These are phyloP conservation scores for Ephydatia muelleri DNA, from an alignment of 37 sponge, comb jelly and placozoan genomes.

Conservation along the genomic window DNA sequence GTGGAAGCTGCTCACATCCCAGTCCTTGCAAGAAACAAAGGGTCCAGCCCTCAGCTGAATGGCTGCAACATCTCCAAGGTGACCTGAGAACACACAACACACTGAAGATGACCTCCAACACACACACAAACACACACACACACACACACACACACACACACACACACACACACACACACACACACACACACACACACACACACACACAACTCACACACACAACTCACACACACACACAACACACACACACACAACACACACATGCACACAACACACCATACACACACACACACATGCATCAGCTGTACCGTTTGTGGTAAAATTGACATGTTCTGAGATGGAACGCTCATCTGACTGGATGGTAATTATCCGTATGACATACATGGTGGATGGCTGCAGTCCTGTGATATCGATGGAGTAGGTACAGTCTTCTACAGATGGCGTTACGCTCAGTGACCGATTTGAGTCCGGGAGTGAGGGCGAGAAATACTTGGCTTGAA, in stretches of 20 bases:
- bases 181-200: too few relatives aligned
- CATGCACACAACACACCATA: too few relatives aligned
- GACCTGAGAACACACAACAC: neutral
- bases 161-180: too few relatives aligned
- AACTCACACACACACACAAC: too few relatives aligned
- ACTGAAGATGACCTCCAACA: neutral
- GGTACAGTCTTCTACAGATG: neutral
- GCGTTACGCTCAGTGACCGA: neutral
- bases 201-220: too few relatives aligned
- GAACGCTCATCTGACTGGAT: neutral
- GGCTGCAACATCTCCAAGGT: conserved; percentile 7
- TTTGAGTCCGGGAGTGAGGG: neutral
- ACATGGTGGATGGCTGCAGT: neutral
- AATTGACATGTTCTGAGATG: neutral
- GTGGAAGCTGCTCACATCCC: conserved; percentile 46
- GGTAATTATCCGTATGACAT: neutral
- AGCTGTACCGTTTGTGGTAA: neutral
- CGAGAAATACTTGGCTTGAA: neutral
- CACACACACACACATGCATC: neutral
- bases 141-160: too few relatives aligned
- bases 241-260: too few relatives aligned
- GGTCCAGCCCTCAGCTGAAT: conserved; percentile 25
- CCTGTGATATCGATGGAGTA: neutral
- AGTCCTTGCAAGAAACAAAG: conserved; percentile 3
- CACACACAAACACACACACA: too few relatives aligned